Percentiles rank a stretch among this genome's conserved stretches.
Evolutionary conservation across 2,113 vertebrate species (phyloP).

Genomic region (Clinocottus analis): DNA sequence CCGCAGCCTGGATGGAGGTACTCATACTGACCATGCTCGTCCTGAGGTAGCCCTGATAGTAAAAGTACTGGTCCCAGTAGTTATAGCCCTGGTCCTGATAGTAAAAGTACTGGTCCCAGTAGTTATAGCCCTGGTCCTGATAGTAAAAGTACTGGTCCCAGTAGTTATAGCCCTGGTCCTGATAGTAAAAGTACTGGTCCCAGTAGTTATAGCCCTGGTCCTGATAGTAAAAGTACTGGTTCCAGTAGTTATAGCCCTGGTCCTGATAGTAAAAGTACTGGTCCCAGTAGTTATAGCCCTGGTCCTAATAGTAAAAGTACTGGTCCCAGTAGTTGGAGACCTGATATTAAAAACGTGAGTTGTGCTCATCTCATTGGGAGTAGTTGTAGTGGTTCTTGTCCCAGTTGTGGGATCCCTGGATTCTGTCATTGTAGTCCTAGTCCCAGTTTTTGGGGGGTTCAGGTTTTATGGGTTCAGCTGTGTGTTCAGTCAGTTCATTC

Average conservation of each 20-base stretch:
- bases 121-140: neutral
- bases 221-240: neutral
- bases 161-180: too few species aligned
- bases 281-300: neutral
- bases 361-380: neutral
- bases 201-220: neutral
- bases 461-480: neutral
- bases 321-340: neutral
- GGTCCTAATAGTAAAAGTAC: neutral
- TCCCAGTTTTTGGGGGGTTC: neutral
- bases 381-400: neutral
- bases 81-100: neutral
- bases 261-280: neutral
- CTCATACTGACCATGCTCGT: conserved; percentile 22
- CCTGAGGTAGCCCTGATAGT: neutral
- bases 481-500: neutral
- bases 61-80: neutral
- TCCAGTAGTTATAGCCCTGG: too few species aligned
- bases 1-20: conserved; percentile 98
- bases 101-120: neutral
- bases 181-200: neutral
- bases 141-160: neutral
- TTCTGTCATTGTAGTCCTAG: neutral
- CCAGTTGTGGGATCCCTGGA: neutral
- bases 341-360: too few species aligned